Percentiles rank a stretch among this genome's conserved stretches.
Conservation (phyloP, 2,888 invertebrate species). For the Hermaeophaga mercurialis region DNA sequence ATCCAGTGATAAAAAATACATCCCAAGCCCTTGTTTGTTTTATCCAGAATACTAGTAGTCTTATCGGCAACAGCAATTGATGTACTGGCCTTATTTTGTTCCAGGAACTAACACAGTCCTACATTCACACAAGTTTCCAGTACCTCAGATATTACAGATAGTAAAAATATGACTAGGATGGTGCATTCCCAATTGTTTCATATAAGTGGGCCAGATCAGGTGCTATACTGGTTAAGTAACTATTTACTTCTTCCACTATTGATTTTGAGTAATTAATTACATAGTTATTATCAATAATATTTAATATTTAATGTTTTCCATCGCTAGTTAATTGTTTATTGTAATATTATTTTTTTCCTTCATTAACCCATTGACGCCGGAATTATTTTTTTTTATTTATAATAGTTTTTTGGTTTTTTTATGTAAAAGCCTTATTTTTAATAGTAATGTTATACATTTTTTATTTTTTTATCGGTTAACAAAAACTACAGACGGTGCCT, state of each 20-base stretch:
- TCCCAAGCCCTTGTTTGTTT: not conserved
- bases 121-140: conserved; percentile 1
- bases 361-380: too few relatives aligned
- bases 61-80: not conserved
- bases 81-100: not conserved
- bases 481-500: too few relatives aligned
- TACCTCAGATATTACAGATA: not conserved
- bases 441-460: too few relatives aligned
- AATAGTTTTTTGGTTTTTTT: too few relatives aligned
- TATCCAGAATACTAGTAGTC: not conserved
- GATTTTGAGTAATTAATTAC: not conserved
- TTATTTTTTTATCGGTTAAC: too few relatives aligned
- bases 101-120: not conserved
- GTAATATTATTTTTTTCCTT: not conserved
- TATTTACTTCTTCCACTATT: not conserved
- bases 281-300: not conserved
- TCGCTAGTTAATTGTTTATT: not conserved
- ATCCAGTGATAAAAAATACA: not conserved
- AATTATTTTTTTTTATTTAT: too few relatives aligned
- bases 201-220: not conserved
- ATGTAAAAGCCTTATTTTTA: too few relatives aligned
- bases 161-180: not conserved
- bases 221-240: too few relatives aligned
- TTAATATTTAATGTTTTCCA: not conserved
- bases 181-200: not conserved